These are phyloP conservation scores for Rattus rattus DNA, from an alignment of 2,113 vertebrate genomes.

Conservation along the genomic window DNA sequence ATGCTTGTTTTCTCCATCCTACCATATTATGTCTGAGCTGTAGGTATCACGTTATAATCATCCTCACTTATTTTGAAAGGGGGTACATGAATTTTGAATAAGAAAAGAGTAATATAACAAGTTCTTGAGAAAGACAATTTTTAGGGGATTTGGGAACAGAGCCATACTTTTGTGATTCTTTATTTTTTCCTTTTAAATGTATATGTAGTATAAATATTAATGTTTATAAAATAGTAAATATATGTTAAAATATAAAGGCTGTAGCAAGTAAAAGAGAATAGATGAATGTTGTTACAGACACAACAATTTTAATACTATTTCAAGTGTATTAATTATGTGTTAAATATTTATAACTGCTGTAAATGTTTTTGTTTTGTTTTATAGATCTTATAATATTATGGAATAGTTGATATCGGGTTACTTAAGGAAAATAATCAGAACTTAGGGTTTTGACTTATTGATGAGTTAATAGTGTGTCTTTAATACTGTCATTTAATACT, in stretches of 20 bases:
- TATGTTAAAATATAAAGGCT: too few species aligned
- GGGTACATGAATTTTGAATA: conserved; percentile 17
- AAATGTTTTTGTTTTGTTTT: neutral
- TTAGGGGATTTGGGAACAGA: neutral
- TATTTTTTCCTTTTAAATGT: too few species aligned
- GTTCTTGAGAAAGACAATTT: neutral
- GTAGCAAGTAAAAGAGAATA: neutral
- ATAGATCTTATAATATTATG: neutral
- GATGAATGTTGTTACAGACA: conserved; percentile 4
- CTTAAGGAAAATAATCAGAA: conserved; percentile 45
- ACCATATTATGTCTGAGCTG: neutral
- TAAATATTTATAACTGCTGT: conserved; percentile 32
- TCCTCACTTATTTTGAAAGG: conserved; percentile 32
- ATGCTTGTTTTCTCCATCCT: neutral
- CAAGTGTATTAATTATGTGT: neutral
- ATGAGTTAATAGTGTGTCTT: neutral
- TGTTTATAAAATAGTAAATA: too few species aligned
- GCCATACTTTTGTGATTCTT: neutral
- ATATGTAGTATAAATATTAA: too few species aligned
- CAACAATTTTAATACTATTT: conserved; percentile 27
- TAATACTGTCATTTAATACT: neutral
- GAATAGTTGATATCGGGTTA: neutral
- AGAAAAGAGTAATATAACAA: neutral
- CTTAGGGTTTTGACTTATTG: conserved; percentile 19
- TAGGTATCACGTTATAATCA: conserved; percentile 12